Percentiles rank a stretch among this genome's conserved stretches.
Conservation (phyloP, 2,113 vertebrate species). For the Herpailurus yagouaroundi region DNA sequence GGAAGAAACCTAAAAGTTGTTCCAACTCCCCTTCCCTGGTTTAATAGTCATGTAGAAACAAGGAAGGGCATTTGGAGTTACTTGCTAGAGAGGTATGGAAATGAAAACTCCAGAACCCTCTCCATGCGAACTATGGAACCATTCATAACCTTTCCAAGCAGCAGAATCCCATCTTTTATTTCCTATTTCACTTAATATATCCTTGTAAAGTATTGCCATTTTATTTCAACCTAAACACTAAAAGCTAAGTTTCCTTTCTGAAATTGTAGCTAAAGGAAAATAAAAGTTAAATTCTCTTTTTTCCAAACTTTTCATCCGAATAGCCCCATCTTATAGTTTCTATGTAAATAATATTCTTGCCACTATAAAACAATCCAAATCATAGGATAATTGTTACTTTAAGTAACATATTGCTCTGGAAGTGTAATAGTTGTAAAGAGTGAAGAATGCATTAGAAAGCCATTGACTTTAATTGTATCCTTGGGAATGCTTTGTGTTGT, state of each 20-base stretch:
- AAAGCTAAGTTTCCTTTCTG: constrained; percentile 55
- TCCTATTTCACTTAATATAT: neutral
- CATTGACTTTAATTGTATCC: constrained; percentile 78
- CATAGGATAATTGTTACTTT: constrained; percentile 77
- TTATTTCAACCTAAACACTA: constrained; percentile 4
- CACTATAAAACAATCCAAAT: constrained; percentile 75
- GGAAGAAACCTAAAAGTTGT: neutral
- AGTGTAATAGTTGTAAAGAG: constrained; percentile 71
- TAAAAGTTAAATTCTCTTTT: constrained; percentile 48
- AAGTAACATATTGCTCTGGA: constrained; percentile 74
- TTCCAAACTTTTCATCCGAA: constrained; percentile 37
- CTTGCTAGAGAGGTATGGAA: neutral
- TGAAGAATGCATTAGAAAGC: constrained; percentile 75
- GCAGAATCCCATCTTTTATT: neutral
- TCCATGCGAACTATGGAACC: neutral
- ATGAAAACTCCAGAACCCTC: neutral
- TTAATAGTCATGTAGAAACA: neutral
- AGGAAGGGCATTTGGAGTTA: neutral
- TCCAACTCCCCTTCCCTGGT: neutral
- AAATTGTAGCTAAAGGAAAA: constrained; percentile 47
- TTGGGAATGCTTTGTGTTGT: constrained; percentile 70
- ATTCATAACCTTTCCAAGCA: neutral
- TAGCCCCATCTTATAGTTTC: constrained; percentile 49
- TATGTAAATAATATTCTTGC: constrained; percentile 71
- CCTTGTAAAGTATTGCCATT: constrained; percentile 16